Evolutionary conservation across 2,888 invertebrate species (phyloP), one percentile per base, ranked within the genome.

Genomic region (Trichogramma dendrolimi): DNA sequence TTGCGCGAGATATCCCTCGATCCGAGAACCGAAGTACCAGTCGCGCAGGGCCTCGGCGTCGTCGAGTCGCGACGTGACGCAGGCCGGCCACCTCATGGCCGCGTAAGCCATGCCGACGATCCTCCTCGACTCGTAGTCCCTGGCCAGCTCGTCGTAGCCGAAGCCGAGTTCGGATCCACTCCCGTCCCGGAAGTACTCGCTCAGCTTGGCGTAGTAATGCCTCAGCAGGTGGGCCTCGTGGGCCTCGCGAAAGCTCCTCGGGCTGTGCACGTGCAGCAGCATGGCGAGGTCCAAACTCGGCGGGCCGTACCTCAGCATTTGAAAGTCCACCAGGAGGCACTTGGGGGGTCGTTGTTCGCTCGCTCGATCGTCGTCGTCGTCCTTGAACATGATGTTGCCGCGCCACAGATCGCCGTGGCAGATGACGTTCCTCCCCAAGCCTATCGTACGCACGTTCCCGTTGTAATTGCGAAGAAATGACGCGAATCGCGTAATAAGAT

Each of bases 361-460:
- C 10, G 47, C 11, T 5, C 11, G 5, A n/a, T 47, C 10, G 1
- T 4, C 43, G 5, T 10, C 6, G n/a, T 60, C 55, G 27, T 52
- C 8, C 27, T 27, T 27, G 49, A 65, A 60, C 58, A 65, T 52
- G n/a, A 65, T 46, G 52, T 65, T 62, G 52, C 48, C 55, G 7
- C 62, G 55, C 60, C 62, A 65, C 6, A 65, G 47, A 40, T 65
- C 65, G 0, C 62, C 62, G 58, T 65, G 64, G 3, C 64, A 65
- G 7, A 65, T 39, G 4, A 58, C 60, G 58, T 65, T 60, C 41
- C 55, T 53, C 3, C 40, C n/a, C 27, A 27, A 27, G 27, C 27
- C 27, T 27, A 27, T 27, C 2, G 2, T 27, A 27, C 27, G 27
- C 27, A 27, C 27, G 27, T 27, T 27, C 27, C 27, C 27, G 27